Conservation (phyloP, 2,113 vertebrate genomes). For the Callocephalon fimbriatum region DNA sequence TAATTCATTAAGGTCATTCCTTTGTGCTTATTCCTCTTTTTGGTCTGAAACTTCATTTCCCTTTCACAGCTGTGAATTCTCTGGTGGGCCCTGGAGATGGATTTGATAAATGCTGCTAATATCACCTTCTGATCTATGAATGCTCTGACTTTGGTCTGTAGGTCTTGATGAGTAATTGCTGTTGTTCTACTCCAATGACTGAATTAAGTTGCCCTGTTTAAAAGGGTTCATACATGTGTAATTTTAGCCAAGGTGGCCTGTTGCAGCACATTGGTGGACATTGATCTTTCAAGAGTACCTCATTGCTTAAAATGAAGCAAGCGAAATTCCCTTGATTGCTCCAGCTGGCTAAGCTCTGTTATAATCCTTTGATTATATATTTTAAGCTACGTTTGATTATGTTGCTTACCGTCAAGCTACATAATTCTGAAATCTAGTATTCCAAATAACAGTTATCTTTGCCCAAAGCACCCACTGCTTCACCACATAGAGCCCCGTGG, state of each 20-base stretch:
- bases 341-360: background rate
- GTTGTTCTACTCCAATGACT: conserved; percentile 84
- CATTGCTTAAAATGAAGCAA: background rate
- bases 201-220: conserved; percentile 76
- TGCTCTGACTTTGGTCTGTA: conserved; percentile 81
- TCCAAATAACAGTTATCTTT: background rate
- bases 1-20: conserved; percentile 54
- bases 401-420: background rate
- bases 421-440: background rate
- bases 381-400: background rate
- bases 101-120: conserved; percentile 91
- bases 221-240: conserved; percentile 53
- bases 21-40: conserved; percentile 17
- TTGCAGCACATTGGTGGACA: background rate
- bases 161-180: conserved; percentile 84
- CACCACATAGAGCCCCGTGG: fast-evolving
- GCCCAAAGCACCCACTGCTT: background rate
- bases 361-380: background rate
- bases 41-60: conserved; percentile 81
- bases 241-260: conserved; percentile 51
- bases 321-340: background rate
- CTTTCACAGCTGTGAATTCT: conserved; percentile 87
- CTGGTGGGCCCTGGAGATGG: conserved; percentile 82
- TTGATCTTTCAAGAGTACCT: background rate
- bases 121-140: conserved; percentile 88